These are phyloP conservation scores for Salmo trutta DNA, from an alignment of 2,797 vertebrate genomes.

Conservation along the genomic window DNA sequence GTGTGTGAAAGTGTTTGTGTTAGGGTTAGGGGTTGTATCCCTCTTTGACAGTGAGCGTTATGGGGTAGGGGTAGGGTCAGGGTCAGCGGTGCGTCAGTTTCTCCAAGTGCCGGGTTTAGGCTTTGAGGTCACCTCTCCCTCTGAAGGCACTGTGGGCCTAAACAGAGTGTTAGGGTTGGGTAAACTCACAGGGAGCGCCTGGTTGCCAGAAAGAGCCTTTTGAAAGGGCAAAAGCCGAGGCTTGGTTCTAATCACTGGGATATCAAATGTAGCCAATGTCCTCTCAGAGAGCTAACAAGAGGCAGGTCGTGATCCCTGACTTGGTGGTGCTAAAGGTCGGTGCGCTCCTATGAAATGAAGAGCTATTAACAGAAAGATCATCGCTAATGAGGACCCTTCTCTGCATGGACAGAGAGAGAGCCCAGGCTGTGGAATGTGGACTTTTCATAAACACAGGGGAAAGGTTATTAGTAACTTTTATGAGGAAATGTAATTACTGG, in stretches of 20 bases:
- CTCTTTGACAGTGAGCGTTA: conserved; percentile 6
- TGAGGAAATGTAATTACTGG: conserved; percentile 1
- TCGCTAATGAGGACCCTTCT: conserved; percentile 73
- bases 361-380: conserved; percentile 66
- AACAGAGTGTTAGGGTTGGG: conserved; percentile 71
- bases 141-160: conserved; percentile 37
- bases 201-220: conserved; percentile 54
- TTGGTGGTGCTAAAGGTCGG: conserved; percentile 53
- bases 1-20: conserved; percentile 25
- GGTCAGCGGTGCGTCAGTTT: conserved; percentile 30
- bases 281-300: conserved; percentile 68
- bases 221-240: conserved; percentile 48
- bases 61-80: not conserved
- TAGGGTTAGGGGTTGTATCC: not conserved
- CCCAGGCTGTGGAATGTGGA: conserved; percentile 56
- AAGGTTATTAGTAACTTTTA: conserved; percentile 29
- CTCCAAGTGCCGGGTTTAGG: conserved; percentile 28
- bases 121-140: conserved; percentile 40
- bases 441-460: conserved; percentile 34
- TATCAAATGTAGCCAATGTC: conserved; percentile 59
- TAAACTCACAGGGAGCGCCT: conserved; percentile 64
- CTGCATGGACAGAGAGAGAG: conserved; percentile 46
- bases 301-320: conserved; percentile 60
- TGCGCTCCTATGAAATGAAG: conserved; percentile 72
- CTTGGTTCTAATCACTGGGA: conserved; percentile 57